Base-by-base conservation (phyloP, 2,113 vertebrate species). In the Trichechus manatus region DNA sequence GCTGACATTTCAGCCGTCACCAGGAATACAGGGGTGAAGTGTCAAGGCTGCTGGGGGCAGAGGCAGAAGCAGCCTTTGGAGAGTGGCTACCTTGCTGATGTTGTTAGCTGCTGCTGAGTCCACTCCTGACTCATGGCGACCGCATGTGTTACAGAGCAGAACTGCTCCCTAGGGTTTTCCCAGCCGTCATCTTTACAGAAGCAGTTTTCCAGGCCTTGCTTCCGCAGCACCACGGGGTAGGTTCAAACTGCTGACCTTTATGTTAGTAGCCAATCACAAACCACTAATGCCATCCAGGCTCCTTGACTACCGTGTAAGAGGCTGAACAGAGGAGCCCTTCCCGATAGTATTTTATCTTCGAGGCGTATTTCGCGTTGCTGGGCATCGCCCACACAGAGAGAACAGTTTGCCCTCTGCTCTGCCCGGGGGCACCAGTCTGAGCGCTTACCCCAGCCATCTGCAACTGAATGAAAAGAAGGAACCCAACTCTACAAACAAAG, bases 311-410 rank as follows among this genome's bases (percentile, higher is more conserved):
- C 79, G 10, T 6, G 22, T 14, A 5, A 3, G 70, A 17, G 44
- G 68, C 92, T 59, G 42, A 0, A 29, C 3, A 2, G 80, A 82
- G 23, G 20, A 50, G 15, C 22, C 50, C 25, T 64, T 44, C 23
- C 42, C 39, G 3, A 3, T 19, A 6, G 22, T 1, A 14, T n/a
- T 72, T 70, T 20, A 7, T 89, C 36, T 44, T 9, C 29, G 3
- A 19, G 36, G 0, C 0, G 6, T 0, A 6, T 9, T 20, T 7
- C 66, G 0, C 20, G 33, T 59, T 44, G 33, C 27, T 50, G 0
- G 86, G 29, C 44, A 31, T 9, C 1, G 64, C 61, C 72, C 77
- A 8, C 81, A 5, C 19, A 6, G 0, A 31, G 27, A 25, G 59
- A 31, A 36, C 11, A 0, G 1, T 17, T 39, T 5, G 53, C 50